Conservation (phyloP, 2,797 vertebrate genomes). For the Heteromormyrus szaboi region DNA sequence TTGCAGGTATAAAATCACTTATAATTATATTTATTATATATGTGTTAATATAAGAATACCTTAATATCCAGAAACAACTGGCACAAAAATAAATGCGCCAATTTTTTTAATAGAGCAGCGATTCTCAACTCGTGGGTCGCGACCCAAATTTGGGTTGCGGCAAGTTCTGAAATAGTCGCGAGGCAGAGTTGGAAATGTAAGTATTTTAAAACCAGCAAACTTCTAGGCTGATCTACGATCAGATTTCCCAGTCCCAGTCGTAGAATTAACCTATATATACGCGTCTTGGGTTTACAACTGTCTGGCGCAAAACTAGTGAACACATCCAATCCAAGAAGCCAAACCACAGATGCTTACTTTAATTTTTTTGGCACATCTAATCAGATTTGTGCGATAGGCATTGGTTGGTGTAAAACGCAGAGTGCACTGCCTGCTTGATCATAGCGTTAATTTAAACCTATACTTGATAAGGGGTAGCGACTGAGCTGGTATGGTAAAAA, state of each 20-base stretch:
- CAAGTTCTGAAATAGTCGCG: background rate
- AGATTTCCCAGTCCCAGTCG: background rate
- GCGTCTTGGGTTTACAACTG: background rate
- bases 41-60: background rate
- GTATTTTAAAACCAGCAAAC: background rate
- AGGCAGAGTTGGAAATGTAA: background rate
- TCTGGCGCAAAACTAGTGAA: background rate
- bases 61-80: background rate
- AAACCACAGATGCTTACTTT: background rate
- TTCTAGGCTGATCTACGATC: background rate
- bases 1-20: background rate
- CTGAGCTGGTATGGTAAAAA: background rate
- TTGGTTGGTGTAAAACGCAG: background rate
- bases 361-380: background rate
- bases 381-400: background rate
- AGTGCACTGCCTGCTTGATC: background rate
- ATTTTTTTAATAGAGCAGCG: background rate
- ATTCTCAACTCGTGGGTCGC: background rate
- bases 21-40: background rate
- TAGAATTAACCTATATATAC: background rate
- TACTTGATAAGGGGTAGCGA: background rate
- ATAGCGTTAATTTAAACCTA: background rate
- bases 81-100: background rate
- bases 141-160: background rate
- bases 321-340: background rate